Percentiles rank a stretch among this genome's conserved stretches.
phyloP scores from a whole-genome alignment of 2,888 invertebrate species.

The Cantharis lateralis region DNA sequence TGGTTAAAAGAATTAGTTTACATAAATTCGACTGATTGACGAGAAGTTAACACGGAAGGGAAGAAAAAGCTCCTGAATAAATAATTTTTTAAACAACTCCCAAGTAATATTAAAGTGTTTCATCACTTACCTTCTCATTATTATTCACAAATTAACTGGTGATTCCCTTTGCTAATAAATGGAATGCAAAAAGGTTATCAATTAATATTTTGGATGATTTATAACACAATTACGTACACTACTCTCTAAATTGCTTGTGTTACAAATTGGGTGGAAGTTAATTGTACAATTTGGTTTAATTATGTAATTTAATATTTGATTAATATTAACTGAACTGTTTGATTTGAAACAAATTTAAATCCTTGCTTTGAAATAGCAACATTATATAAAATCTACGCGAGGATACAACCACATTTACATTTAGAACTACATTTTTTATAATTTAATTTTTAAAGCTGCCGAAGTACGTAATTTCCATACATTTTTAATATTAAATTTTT shows the following conservation, averaged over 20 bases:
- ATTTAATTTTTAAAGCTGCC: not conserved
- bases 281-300: not conserved
- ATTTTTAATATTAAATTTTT: not conserved
- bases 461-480: not conserved
- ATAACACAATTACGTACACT: not conserved
- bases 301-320: not conserved
- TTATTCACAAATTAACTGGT: not conserved
- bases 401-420: not conserved
- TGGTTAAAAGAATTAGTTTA: not conserved
- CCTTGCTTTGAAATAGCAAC: not conserved
- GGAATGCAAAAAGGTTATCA: not conserved
- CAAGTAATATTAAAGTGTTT: not conserved
- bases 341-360: not conserved
- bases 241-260: not conserved
- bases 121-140: not conserved
- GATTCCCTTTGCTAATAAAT: not conserved
- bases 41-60: not conserved
- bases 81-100: not conserved
- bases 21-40: not conserved
- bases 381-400: not conserved
- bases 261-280: not conserved
- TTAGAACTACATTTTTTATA: not conserved
- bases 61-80: not conserved
- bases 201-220: not conserved
- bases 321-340: not conserved